Evolutionary conservation across 92 coral and sea anemone species (phyloP).

Genomic region (Porites lobata): DNA sequence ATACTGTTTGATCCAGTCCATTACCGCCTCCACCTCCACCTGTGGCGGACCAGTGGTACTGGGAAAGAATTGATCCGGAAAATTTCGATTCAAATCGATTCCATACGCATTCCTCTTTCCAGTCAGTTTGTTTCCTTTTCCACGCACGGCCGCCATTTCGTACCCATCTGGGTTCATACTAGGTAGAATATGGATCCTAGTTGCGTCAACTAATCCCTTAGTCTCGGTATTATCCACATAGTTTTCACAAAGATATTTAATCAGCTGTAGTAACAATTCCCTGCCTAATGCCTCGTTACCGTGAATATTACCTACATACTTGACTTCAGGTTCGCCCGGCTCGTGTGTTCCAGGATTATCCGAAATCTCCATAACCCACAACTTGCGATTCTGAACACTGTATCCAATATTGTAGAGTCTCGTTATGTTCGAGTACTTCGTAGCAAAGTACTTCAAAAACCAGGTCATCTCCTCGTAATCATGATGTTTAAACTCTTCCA

Average conservation of each 20-base stretch:
- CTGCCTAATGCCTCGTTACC: constrained; percentile 95
- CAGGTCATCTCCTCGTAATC: constrained; percentile 94
- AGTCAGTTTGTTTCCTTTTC: constrained; percentile 63
- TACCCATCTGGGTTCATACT: neutral
- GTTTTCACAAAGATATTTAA: constrained; percentile 89
- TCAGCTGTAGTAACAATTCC: constrained; percentile 84
- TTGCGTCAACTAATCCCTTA: constrained; percentile 78
- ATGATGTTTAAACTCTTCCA: constrained; percentile 85
- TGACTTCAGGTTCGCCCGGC: constrained; percentile 95
- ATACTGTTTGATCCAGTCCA: constrained; percentile 86
- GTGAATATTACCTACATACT: constrained; percentile 89
- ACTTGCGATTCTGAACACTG: constrained; percentile 97
- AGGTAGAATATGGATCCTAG: constrained; percentile 76
- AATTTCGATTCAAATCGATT: constrained; percentile 94
- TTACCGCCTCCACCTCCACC: constrained; percentile 87
- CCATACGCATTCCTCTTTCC: constrained; percentile 93
- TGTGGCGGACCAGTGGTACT: constrained; percentile 93
- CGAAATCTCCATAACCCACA: constrained; percentile 96
- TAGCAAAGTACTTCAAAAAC: constrained; percentile 93
- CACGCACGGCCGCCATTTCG: constrained; percentile 46
- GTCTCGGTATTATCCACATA: constrained; percentile 71
- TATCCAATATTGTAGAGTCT: constrained; percentile 93
- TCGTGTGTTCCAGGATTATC: constrained; percentile 89
- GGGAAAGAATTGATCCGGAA: constrained; percentile 98
- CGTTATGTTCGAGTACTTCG: constrained; percentile 84